Base-by-base conservation (phyloP, 2,113 vertebrate species). In the Laticauda laticaudata region DNA sequence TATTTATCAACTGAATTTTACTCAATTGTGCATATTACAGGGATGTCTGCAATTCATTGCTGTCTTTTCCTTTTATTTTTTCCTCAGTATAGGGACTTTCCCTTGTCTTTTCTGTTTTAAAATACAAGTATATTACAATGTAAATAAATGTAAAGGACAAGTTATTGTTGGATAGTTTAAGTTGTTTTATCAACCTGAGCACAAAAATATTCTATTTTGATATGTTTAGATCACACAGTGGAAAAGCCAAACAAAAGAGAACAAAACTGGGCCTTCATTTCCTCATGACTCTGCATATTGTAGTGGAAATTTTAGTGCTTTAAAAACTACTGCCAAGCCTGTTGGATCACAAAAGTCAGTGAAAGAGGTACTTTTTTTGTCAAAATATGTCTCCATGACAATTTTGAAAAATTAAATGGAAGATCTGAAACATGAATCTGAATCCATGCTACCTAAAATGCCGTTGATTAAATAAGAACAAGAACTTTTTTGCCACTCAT, bases 171-270 rank as follows among this genome's bases (percentile, higher is more conserved):
- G 86, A 21, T 2, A 10, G 34, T 51, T 59, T 26, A 86, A 57
- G 55, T 39, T 29, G 9, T 92, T 54, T 39, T 39, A 29, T 87
- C 56, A 39, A 39, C 34, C 11, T 29, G 45, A 34, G 29, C n/a
- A 61, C 18, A 51, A 89, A 29, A 57, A 15, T 39, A 26, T 11
- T 87, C 53, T 55, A 45, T 93, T 93, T 90, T 87, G 26, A 69
- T 69, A 95, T 92, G 96, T 97, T 94, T 92, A 98, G 97, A 93
- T 96, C 89, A 92, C 95, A 91, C 97, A 98, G 12, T 97, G 97
- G 97, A 98, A 98, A 97, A 97, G 93, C 94, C 97, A 98, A 96
- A 96, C 97, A 94, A 98, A 98, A 95, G 97, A 98, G 94, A 98
- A 97, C 94, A 98, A 98, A 95, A 91, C 95, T 91, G 97, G 96